phyloP scores from a whole-genome alignment of 2,797 vertebrate species.

The Diglossa cyanea region DNA sequence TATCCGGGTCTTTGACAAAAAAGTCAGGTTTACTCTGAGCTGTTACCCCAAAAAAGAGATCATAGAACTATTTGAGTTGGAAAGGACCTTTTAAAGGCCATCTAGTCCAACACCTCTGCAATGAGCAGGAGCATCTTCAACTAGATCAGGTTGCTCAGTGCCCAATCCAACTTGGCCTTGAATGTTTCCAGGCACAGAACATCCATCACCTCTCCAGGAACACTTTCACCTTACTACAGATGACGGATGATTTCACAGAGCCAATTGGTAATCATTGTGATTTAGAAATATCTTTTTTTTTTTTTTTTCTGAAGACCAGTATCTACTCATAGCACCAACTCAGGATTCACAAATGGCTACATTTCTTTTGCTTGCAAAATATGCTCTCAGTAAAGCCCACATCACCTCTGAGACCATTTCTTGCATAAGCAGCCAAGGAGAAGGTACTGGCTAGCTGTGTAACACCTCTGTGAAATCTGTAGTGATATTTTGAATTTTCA shows the following conservation, averaged over 20 bases:
- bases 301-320: neutral
- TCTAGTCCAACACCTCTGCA: neutral
- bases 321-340: neutral
- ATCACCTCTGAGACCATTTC: neutral
- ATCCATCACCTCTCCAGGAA: neutral
- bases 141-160: neutral
- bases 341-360: neutral
- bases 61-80: neutral
- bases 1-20: neutral
- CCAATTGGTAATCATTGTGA: neutral
- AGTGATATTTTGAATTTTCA: neutral
- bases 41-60: neutral
- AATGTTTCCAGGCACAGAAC: neutral
- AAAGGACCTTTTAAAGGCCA: neutral
- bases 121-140: neutral
- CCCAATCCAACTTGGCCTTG: neutral
- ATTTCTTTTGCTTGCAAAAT: neutral
- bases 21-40: neutral
- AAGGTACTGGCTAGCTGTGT: neutral
- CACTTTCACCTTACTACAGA: neutral
- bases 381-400: neutral
- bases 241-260: constrained; percentile 8
- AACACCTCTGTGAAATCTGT: neutral
- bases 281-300: neutral
- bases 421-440: neutral